Evolutionary conservation across 2,113 vertebrate genomes (phyloP).

Genomic region (Antennarius striatus): DNA sequence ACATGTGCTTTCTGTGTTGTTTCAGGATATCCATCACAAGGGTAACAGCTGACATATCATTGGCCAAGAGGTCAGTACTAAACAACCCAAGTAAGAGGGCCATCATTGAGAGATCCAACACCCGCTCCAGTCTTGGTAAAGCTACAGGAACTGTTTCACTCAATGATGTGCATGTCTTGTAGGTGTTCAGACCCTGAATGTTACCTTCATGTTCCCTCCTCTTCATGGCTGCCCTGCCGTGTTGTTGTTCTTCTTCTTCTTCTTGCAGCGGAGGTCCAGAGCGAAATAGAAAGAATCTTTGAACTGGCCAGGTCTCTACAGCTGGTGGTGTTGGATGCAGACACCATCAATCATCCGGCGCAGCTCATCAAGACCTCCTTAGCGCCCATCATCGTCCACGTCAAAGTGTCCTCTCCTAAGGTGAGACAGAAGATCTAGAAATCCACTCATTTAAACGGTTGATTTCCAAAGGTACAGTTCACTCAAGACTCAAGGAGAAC

Average conservation of each 20-base stretch:
- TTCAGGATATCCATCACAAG: slow-evolving; percentile 97
- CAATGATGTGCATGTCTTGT: slow-evolving; percentile 61
- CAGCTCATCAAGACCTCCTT: slow-evolving; percentile 98
- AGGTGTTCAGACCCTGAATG: background rate
- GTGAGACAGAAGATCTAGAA: slow-evolving; percentile 67
- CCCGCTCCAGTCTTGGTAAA: slow-evolving; percentile 94
- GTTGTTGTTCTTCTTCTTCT: background rate
- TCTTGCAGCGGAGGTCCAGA: slow-evolving; percentile 92
- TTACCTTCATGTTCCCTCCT: background rate
- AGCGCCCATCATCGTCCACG: slow-evolving; percentile 97
- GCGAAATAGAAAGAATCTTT: slow-evolving; percentile 97
- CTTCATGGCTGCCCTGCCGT: background rate
- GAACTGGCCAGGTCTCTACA: slow-evolving; percentile 96
- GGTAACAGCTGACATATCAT: slow-evolving; percentile 98
- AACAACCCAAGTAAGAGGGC: slow-evolving; percentile 99
- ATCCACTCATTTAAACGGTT: too few relatives aligned
- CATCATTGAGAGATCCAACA: slow-evolving; percentile 97
- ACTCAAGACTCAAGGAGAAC: too few relatives aligned
- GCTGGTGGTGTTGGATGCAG: slow-evolving; percentile 95
- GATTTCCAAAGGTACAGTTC: too few relatives aligned
- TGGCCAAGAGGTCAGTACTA: slow-evolving; percentile 97
- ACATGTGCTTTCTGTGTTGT: slow-evolving; percentile 43
- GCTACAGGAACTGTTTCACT: slow-evolving; percentile 51
- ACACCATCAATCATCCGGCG: slow-evolving; percentile 97
- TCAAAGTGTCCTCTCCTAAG: slow-evolving; percentile 99